Percentiles rank a stretch among this genome's conserved stretches.
Conservation (phyloP, 2,888 invertebrate species). For the Cosmia trapezina region DNA sequence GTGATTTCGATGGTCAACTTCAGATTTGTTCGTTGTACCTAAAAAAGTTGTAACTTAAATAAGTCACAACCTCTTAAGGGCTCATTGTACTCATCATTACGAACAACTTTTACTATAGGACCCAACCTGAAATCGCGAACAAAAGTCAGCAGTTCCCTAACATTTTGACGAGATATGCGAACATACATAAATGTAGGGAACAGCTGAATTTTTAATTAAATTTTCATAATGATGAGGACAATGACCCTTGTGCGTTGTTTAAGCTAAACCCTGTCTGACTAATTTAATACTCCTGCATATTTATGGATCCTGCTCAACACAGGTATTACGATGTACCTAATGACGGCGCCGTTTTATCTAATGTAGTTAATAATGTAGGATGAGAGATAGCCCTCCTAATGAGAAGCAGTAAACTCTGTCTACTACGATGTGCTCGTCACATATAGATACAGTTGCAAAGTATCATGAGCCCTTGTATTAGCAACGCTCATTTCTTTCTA, state of each 20-base stretch:
- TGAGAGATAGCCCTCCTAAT: neutral
- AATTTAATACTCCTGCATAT: neutral
- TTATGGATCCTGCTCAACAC: neutral
- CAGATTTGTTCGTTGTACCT: neutral
- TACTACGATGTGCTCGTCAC: neutral
- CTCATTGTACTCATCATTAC: too few relatives aligned
- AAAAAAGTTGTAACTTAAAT: too few relatives aligned
- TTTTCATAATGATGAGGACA: too few relatives aligned
- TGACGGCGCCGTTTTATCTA: neutral
- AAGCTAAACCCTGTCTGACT: too few relatives aligned
- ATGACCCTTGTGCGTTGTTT: too few relatives aligned
- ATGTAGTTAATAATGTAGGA: neutral
- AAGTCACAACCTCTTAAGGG: too few relatives aligned
- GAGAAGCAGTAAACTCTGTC: neutral
- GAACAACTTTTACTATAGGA: too few relatives aligned
- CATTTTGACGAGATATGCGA: too few relatives aligned
- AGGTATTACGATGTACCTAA: neutral
- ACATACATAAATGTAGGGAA: too few relatives aligned
- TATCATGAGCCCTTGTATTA: conserved; percentile 2
- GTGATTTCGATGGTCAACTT: neutral
- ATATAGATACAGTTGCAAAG: neutral
- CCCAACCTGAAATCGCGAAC: too few relatives aligned
- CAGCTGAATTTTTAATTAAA: too few relatives aligned
- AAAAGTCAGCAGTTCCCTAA: too few relatives aligned
- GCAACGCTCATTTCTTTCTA: neutral